Percentiles rank a stretch among this genome's conserved stretches.
These are phyloP conservation scores for Bradypus variegatus DNA, from an alignment of 2,797 vertebrate genomes.

Conservation along the genomic window DNA sequence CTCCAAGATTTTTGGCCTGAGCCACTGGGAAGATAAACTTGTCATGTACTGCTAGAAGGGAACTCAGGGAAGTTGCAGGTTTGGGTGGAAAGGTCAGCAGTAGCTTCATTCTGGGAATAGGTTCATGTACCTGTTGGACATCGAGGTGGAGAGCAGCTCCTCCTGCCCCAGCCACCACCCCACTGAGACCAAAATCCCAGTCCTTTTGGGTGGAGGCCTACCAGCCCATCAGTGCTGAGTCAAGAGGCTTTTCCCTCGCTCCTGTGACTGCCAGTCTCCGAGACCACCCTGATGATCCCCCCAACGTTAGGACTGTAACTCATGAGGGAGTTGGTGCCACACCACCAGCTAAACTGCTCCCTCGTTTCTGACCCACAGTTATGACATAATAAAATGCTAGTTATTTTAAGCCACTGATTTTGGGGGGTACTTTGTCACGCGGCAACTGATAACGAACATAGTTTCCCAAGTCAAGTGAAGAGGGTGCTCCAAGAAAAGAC, in stretches of 20 bases:
- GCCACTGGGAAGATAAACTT: not conserved
- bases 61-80: not conserved
- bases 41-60: not conserved
- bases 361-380: not conserved
- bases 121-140: not conserved
- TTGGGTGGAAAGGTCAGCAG: not conserved
- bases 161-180: not conserved
- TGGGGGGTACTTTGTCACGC: not conserved
- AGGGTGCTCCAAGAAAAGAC: not conserved
- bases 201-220: not conserved
- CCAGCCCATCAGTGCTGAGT: not conserved
- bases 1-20: not conserved
- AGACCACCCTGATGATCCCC: not conserved
- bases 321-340: not conserved
- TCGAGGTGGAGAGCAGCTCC: not conserved
- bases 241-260: not conserved
- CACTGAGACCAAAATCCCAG: not conserved
- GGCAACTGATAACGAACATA: not conserved
- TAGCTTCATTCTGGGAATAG: not conserved
- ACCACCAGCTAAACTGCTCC: conserved; percentile 26
- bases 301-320: not conserved
- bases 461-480: not conserved
- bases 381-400: not conserved
- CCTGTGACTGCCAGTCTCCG: not conserved
- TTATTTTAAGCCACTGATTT: not conserved